Conservation (phyloP, 2,888 invertebrate species). For the Patella ulyssiponensis region DNA sequence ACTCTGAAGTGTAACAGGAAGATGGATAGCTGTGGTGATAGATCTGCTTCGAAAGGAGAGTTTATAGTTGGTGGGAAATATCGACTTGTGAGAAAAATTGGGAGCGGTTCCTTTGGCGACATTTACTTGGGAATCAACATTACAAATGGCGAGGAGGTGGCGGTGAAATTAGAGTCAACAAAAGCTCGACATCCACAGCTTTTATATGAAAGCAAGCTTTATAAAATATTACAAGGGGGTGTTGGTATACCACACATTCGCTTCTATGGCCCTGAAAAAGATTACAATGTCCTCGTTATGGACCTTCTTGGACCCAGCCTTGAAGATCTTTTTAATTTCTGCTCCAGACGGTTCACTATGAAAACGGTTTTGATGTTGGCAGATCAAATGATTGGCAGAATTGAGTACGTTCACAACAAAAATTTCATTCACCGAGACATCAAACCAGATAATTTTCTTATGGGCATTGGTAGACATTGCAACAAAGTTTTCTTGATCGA, state of each 20-base stretch:
- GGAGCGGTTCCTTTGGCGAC: constrained; percentile 73
- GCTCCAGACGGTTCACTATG: constrained; percentile 98
- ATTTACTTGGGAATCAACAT: constrained; percentile 73
- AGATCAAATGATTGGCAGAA: constrained; percentile 84
- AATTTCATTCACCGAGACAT: constrained; percentile 94
- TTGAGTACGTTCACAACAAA: constrained; percentile 98
- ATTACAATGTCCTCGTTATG: constrained; percentile 99
- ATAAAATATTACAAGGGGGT: constrained; percentile 75
- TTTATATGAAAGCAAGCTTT: constrained; percentile 75
- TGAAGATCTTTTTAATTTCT: constrained; percentile 92
- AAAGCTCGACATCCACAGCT: constrained; percentile 76
- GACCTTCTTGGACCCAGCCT: constrained; percentile 84
- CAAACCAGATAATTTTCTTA: constrained; percentile 76
- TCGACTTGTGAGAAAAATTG: constrained; percentile 71
- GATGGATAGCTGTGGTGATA: constrained; percentile 47
- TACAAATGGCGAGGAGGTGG: constrained; percentile 74
- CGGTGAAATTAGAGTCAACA: constrained; percentile 75
- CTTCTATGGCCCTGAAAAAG: constrained; percentile 84
- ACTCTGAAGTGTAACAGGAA: constrained; percentile 15
- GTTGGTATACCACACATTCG: constrained; percentile 71
- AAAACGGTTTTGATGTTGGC: constrained; percentile 99
- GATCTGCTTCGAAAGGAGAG: constrained; percentile 56
- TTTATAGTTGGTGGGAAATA: constrained; percentile 71
- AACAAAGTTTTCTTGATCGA: constrained; percentile 92
- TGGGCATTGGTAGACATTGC: constrained; percentile 74